Percentiles rank a stretch among this genome's conserved stretches.
Conservation (phyloP, 1,140 invertebrate genomes). For the Drosophila simulans region DNA sequence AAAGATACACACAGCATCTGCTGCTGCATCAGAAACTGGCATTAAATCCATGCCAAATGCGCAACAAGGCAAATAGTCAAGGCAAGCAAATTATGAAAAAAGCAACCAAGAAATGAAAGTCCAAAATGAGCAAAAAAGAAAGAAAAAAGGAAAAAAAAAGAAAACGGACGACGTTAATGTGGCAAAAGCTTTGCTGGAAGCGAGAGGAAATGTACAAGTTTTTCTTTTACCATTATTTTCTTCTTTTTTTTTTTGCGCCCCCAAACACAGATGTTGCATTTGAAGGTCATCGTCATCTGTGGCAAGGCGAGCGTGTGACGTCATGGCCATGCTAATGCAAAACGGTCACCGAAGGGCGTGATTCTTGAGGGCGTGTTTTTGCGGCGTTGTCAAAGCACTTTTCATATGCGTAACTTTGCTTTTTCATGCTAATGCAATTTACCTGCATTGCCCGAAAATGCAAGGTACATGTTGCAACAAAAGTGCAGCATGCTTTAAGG, state of each 20-base stretch:
- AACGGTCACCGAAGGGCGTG: constrained; percentile 20
- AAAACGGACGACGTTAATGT: constrained; percentile 63
- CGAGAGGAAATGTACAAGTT: constrained; percentile 15
- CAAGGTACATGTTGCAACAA: constrained; percentile 1
- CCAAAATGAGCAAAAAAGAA: constrained; percentile 31
- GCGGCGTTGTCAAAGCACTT: constrained; percentile 43
- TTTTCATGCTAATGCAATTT: constrained; percentile 45
- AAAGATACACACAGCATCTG: constrained; percentile 22
- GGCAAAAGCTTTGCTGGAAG: constrained; percentile 51
- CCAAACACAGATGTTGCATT: constrained; percentile 19
- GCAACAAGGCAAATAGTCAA: constrained; percentile 68
- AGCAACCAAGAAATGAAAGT: constrained; percentile 65
- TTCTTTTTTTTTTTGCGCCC: constrained; percentile 9
- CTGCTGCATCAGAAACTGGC: background rate
- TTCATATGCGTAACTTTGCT: constrained; percentile 7
- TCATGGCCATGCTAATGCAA: constrained; percentile 57
- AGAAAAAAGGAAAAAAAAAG: constrained; percentile 36
- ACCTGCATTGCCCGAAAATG: constrained; percentile 23
- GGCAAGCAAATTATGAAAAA: constrained; percentile 64
- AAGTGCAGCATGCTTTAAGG: constrained; percentile 32
- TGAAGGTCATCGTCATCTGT: constrained; percentile 41
- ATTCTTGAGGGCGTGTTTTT: constrained; percentile 22
- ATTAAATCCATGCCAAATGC: constrained; percentile 48
- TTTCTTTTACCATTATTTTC: background rate
- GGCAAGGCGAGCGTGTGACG: constrained; percentile 39